phyloP scores from a whole-genome alignment of 2,888 invertebrate species.

The Bugula neritina region DNA sequence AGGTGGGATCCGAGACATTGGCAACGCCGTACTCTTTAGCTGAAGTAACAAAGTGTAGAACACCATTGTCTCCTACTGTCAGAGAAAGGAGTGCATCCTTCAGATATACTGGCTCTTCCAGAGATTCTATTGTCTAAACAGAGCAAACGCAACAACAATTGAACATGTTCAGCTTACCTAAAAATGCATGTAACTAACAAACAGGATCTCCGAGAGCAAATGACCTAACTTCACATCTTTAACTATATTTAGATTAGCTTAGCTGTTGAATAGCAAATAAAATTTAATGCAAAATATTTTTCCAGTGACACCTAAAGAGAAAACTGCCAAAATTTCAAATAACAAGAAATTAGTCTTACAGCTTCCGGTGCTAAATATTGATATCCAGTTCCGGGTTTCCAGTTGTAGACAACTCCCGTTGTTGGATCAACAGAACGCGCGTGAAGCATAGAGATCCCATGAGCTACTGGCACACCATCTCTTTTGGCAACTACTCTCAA shows the following conservation, averaged over 20 bases:
- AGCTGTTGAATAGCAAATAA: no score
- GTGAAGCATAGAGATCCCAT: constrained; percentile 13
- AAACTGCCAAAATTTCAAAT: no score
- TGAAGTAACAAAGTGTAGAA: constrained; percentile 1
- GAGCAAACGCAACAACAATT: no score
- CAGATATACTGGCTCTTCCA: not conserved
- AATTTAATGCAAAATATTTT: no score
- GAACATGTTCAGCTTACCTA: no score
- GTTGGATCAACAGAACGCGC: constrained; percentile 1
- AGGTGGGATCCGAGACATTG: not conserved
- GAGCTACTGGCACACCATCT: not conserved
- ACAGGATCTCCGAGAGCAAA: no score
- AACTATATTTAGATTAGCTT: no score
- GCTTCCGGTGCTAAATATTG: not conserved
- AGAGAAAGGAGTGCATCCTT: not conserved
- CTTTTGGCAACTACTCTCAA: not conserved
- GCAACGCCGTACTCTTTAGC: not conserved
- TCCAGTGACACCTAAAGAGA: no score
- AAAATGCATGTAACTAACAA: no score
- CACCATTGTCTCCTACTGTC: not conserved
- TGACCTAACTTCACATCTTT: no score
- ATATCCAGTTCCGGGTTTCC: not conserved
- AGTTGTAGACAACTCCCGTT: not conserved
- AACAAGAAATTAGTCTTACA: not conserved
- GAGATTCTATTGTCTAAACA: not conserved